Conservation (phyloP, 2,888 invertebrate species). For the Ptilodon capucinus region DNA sequence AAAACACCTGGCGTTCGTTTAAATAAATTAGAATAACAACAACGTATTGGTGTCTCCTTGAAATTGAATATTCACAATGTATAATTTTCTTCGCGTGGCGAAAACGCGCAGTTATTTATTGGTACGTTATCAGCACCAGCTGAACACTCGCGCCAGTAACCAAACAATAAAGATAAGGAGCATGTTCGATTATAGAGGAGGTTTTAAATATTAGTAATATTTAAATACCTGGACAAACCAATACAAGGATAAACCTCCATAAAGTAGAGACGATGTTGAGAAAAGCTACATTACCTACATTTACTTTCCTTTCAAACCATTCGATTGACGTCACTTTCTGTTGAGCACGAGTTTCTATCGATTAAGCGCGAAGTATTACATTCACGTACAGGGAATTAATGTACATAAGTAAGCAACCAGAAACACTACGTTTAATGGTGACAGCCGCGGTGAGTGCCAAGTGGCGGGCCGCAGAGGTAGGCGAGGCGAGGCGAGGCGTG, state of each 20-base stretch:
- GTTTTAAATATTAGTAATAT: constrained; percentile 5
- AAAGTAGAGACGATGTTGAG: not conserved
- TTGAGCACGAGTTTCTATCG: constrained; percentile 31
- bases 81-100: constrained; percentile 15
- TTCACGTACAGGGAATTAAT: constrained; percentile 41
- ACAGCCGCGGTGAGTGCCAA: constrained; percentile 38
- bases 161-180: constrained; percentile 39
- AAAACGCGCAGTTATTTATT: constrained; percentile 31
- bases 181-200: constrained; percentile 15
- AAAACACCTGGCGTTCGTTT: too few relatives aligned
- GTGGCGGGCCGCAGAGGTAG: constrained; percentile 18
- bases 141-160: constrained; percentile 38
- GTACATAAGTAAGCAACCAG: constrained; percentile 38
- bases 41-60: not conserved
- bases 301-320: not conserved
- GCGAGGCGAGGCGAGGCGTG: constrained; percentile 40
- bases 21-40: not conserved
- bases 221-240: not conserved
- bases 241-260: not conserved
- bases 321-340: constrained; percentile 18
- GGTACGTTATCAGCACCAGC: constrained; percentile 36
- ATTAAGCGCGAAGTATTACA: constrained; percentile 32
- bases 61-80: not conserved
- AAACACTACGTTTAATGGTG: constrained; percentile 41
- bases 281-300: too few relatives aligned